Percentiles rank a stretch among this genome's conserved stretches.
Evolutionary conservation across 2,113 vertebrate species (phyloP).

Genomic region (Melanerpes aurifrons): DNA sequence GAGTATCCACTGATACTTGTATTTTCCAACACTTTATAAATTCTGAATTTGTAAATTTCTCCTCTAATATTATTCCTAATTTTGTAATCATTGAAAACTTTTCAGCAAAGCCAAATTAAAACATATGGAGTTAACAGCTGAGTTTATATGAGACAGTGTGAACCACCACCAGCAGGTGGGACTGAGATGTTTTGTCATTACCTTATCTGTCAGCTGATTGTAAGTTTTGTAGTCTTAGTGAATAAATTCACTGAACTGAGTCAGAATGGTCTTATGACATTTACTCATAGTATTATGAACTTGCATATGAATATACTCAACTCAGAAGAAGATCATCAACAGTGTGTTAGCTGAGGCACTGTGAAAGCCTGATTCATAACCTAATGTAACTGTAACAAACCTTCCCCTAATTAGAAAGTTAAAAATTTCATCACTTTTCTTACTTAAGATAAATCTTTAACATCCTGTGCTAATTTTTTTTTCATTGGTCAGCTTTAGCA

Average conservation of each 20-base stretch:
- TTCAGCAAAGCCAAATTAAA: not conserved
- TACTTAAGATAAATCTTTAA: not conserved
- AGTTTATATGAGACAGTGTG: not conserved
- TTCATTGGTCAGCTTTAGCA: not conserved
- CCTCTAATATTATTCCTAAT: not conserved
- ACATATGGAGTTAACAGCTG: not conserved
- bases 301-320: not conserved
- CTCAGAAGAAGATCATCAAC: not conserved
- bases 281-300: conserved; percentile 33
- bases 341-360: not conserved
- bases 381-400: not conserved
- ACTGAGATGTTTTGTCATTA: not conserved
- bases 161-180: not conserved
- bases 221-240: not conserved
- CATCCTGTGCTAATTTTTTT: not conserved
- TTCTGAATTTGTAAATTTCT: not conserved
- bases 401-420: not conserved
- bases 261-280: conserved; percentile 44
- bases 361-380: not conserved
- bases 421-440: conserved; percentile 1
- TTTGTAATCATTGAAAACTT: not conserved
- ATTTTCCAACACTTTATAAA: not conserved
- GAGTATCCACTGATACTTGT: not conserved
- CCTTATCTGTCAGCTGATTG: not conserved
- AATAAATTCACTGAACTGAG: conserved; percentile 33